phyloP scores from a whole-genome alignment of 2,113 vertebrate genomes.

The Tautogolabrus adspersus region DNA sequence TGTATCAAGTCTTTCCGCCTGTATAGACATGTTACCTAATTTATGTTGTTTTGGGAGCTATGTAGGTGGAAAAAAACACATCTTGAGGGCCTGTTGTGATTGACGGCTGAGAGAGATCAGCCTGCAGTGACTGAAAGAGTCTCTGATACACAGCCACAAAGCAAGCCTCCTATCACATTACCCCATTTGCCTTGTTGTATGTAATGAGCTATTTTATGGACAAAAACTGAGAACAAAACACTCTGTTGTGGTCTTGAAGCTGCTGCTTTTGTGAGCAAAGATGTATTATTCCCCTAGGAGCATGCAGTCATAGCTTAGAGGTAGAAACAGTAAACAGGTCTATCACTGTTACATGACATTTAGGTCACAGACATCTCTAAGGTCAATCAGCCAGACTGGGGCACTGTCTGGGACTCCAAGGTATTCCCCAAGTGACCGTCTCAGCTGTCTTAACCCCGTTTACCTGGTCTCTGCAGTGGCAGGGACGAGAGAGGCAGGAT shows the following conservation, averaged over 20 bases:
- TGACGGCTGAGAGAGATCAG: slow-evolving; percentile 48
- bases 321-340: slow-evolving; percentile 35
- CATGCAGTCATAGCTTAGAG: neutral
- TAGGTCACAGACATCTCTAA: slow-evolving; percentile 42
- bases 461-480: neutral
- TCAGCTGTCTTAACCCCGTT: slow-evolving; percentile 48
- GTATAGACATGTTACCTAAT: slow-evolving; percentile 38
- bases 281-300: slow-evolving; percentile 35
- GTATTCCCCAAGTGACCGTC: slow-evolving; percentile 30
- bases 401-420: slow-evolving; percentile 47
- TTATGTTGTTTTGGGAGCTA: slow-evolving; percentile 26
- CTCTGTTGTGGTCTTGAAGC: slow-evolving; percentile 52
- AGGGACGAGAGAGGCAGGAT: neutral
- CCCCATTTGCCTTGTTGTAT: slow-evolving; percentile 53
- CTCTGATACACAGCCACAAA: slow-evolving; percentile 38
- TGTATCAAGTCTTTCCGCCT: slow-evolving; percentile 25
- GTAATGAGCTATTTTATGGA: slow-evolving; percentile 58
- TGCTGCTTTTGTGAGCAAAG: slow-evolving; percentile 54
- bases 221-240: slow-evolving; percentile 65
- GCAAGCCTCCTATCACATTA: slow-evolving; percentile 59
- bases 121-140: slow-evolving; percentile 28
- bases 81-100: slow-evolving; percentile 46
- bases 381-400: slow-evolving; percentile 37
- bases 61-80: slow-evolving; percentile 42
- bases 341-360: slow-evolving; percentile 33